Base-by-base conservation (phyloP, 2,888 invertebrate species). In the Orthosia cruda region DNA sequence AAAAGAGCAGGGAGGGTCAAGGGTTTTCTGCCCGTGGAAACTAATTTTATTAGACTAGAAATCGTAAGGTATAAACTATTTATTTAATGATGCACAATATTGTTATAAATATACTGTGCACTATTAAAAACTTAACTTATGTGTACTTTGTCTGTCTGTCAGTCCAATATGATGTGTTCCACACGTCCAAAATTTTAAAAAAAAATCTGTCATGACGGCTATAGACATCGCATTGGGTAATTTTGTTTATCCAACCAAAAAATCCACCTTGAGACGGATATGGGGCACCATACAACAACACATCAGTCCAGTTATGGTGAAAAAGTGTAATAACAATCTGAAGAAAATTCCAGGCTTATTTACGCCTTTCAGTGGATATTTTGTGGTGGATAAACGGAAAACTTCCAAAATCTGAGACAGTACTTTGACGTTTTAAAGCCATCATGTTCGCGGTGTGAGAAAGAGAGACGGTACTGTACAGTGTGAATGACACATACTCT, bases 141-240 rank as follows among this genome's bases (percentile, higher is more conserved):
- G 64, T 18, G 55, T 79, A 83, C 20, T 23, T 20, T 23, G 26
- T 83, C 67, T 23, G 72, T 79, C 49, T 55, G 49, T 79, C 55
- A 61, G 59, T 83, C 23, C 20, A 68, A 62, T 47, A 13, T 47
- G 16, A 63, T 55, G 71, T n/a, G 58, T 64, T 16, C n/a, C 26
- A 58, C 62, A 55, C 57, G 57, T 77, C 45, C 32, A 55, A 47
- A 13, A 55, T 32, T 9, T 50, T 55, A 0, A 32, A 49, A 58
- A 40, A 58, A 58, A 68, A 62, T 54, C 15, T n/a, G 32, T 47
- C 3, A 15, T 12, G 11, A 66, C 54, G 54, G 23, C 13, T 50
- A 64, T 49, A 62, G 66, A 55, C 45, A 18, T 69, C 63, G 50
- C 13, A 45, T 20, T 4, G 23, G 0, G 9, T 47, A n/a, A 32